Evolutionary conservation across 2,797 vertebrate genomes (phyloP), one percentile per base, ranked within the genome.

Genomic region (Mus spretus): DNA sequence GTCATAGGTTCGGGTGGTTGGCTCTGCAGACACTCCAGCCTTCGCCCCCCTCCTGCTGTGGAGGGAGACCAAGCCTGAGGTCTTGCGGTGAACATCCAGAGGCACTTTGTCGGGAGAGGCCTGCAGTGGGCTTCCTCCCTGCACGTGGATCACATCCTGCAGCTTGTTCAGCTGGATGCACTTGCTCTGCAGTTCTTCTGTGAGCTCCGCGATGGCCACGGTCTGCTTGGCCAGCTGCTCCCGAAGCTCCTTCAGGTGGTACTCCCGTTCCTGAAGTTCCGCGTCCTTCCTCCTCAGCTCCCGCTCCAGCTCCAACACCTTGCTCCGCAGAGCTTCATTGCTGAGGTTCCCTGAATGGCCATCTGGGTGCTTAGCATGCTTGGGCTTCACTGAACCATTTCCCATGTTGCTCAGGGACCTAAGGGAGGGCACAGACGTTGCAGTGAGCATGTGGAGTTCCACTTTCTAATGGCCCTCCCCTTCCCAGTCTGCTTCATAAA

Each of bases 11-110:
- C 97, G 97, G 82, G 99, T 99, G 0, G 99, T 99, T 1, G 99
- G 99, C 74, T 99, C 99, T 0, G 99, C 99, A 4, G 99, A 99
- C 24, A 99, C 99, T 0, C 99, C 99, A 1, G 99, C 99, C 97
- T 99, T 99, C 7, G 99, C 99, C 1, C 99, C 99, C 97, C 98
- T 99, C 94, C 99, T 98, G 92, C 99, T 98, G 13, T 99, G 98
- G 11, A 99, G 96, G 59, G 98, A 98, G 83, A 98, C 96, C 90
- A 98, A 98, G 2, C 98, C 98, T 0, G 98, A 98, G n/a, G 98
- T 96, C 90, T 98, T 98, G 47, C 98, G 98, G 96, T 98, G 98
- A 84, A 97, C 93, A 94, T 97, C 98, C 31, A 98, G 80, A 17
- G 96, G 78, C 59, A 78, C 97, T 67, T 97, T 98, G 61, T 98